Evolutionary conservation across 2,113 vertebrate species (phyloP).

Genomic region (Ammodytes marinus): DNA sequence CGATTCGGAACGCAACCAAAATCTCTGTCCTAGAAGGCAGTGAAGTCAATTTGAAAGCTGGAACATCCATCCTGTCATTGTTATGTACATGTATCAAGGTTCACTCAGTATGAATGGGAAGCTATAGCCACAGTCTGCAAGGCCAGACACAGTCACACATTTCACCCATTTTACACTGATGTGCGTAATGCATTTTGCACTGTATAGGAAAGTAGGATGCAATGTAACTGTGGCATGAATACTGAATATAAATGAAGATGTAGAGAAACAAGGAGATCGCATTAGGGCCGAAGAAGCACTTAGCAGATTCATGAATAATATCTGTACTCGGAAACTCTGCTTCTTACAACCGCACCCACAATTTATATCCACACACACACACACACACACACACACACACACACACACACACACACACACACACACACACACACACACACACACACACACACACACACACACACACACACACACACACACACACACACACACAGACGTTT

Average conservation of each 20-base stretch:
- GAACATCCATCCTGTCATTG: not conserved
- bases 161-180: constrained; percentile 5
- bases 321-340: constrained; percentile 34
- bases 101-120: not conserved
- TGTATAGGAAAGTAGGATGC: not conserved
- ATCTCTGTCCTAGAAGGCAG: no score
- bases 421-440: constrained; percentile 25
- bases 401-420: constrained; percentile 24
- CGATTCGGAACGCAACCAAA: no score
- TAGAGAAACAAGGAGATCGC: not conserved
- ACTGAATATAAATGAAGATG: constrained; percentile 14
- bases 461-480: constrained; percentile 23
- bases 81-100: not conserved
- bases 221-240: constrained; percentile 32
- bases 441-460: constrained; percentile 12
- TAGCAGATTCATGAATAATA: constrained; percentile 63
- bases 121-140: not conserved
- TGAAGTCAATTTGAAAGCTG: not conserved
- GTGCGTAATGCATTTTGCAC: constrained; percentile 4
- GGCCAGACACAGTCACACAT: not conserved
- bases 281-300: constrained; percentile 46
- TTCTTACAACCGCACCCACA: not conserved
- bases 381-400: constrained; percentile 13
- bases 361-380: constrained; percentile 12
- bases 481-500: constrained; percentile 28